Conservation (phyloP, 1,140 invertebrate genomes). For the Eubasilissa regina region DNA sequence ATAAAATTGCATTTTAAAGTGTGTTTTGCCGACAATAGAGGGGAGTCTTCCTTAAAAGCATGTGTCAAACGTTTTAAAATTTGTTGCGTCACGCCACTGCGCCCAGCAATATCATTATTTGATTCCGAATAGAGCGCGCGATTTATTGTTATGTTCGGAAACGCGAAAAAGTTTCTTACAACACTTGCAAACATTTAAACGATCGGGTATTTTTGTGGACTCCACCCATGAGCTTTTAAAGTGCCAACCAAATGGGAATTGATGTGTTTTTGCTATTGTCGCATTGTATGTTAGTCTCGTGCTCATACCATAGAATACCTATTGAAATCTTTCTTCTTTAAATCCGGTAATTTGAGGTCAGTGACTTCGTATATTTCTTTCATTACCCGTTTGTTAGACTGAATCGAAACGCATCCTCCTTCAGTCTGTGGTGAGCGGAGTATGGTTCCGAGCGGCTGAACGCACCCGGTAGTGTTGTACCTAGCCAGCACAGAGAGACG, state of each 20-base stretch:
- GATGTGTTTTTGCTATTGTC: conserved; percentile 4
- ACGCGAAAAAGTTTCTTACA: conserved; percentile 32
- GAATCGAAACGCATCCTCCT: too few species aligned
- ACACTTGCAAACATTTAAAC: conserved; percentile 37
- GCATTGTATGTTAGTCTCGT: neutral
- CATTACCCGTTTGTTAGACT: too few species aligned
- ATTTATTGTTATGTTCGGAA: conserved; percentile 55
- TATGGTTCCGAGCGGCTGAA: too few species aligned
- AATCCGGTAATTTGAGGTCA: too few species aligned
- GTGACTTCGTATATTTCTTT: too few species aligned
- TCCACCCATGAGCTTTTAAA: conserved; percentile 45
- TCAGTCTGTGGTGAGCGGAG: too few species aligned
- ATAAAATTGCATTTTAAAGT: conserved; percentile 44
- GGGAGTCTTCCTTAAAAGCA: conserved; percentile 57
- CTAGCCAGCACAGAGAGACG: too few species aligned
- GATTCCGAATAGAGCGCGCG: conserved; percentile 47
- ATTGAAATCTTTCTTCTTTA: too few species aligned
- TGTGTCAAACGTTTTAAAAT: conserved; percentile 61
- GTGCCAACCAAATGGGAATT: conserved; percentile 28
- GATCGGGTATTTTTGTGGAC: conserved; percentile 21
- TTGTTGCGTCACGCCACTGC: conserved; percentile 55
- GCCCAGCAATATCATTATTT: conserved; percentile 45
- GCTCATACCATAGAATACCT: too few species aligned
- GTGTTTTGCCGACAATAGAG: conserved; percentile 41
- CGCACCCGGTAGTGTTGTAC: too few species aligned